Evolutionary conservation across 37 sponge, comb jelly and placozoan species (phyloP).

Genomic region (Geodia barretti): DNA sequence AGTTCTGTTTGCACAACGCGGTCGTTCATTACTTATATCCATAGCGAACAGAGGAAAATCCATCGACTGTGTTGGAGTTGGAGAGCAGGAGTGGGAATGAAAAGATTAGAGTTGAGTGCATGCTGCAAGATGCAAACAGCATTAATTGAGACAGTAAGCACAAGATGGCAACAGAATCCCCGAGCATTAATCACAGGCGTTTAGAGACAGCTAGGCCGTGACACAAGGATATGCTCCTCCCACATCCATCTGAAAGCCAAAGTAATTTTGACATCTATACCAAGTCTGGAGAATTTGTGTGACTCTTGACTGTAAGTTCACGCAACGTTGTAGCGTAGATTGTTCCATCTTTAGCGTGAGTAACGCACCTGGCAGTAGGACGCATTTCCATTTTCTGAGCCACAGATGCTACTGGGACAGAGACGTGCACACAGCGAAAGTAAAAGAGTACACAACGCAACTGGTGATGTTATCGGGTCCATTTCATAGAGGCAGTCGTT

Average conservation of each 20-base stretch:
- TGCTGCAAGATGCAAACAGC: too few species aligned
- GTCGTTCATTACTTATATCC: background rate
- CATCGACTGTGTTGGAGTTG: too few species aligned
- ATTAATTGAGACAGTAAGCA: too few species aligned
- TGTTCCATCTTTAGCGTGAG: background rate
- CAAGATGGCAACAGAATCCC: too few species aligned
- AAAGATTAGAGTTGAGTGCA: too few species aligned
- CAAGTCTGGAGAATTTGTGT: background rate
- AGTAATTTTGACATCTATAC: background rate
- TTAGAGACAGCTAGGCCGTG: too few species aligned
- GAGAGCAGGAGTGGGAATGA: too few species aligned
- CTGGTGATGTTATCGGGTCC: background rate
- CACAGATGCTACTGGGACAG: background rate
- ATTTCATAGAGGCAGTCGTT: background rate
- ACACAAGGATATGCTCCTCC: too few species aligned
- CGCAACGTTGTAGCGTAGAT: slow-evolving; percentile 4
- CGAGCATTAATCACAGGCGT: too few species aligned
- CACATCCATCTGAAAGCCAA: too few species aligned
- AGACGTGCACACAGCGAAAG: slow-evolving; percentile 33
- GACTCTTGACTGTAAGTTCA: background rate
- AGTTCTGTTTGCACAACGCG: background rate
- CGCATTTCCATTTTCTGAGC: background rate
- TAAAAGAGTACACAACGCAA: slow-evolving; percentile 7
- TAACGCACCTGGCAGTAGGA: slow-evolving; percentile 27
- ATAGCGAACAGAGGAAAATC: background rate